phyloP scores from a whole-genome alignment of 2,113 vertebrate species.

The Corythoichthys haematopterus region DNA sequence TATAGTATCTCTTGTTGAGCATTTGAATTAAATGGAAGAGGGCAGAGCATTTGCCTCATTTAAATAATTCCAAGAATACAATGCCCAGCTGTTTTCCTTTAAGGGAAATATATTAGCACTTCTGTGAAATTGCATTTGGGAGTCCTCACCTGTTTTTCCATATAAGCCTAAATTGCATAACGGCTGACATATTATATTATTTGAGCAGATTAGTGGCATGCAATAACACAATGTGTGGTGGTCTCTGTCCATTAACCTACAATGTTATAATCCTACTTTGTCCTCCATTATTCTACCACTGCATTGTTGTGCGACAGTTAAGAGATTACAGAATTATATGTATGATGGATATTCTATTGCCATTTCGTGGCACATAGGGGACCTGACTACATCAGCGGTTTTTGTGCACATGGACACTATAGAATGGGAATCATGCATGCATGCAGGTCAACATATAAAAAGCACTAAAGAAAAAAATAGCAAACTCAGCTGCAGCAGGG shows the following conservation, averaged over 20 bases:
- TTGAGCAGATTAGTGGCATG: constrained; percentile 3
- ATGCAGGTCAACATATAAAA: constrained; percentile 2
- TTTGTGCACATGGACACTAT: not conserved
- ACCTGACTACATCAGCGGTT: constrained; percentile 8
- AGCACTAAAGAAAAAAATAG: not conserved
- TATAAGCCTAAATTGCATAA: not conserved
- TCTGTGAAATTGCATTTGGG: not conserved
- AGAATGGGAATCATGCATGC: not conserved
- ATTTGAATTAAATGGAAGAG: constrained; percentile 3
- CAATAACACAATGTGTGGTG: constrained; percentile 15
- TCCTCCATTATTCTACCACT: not conserved
- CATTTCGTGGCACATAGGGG: not conserved
- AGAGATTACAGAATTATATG: not conserved
- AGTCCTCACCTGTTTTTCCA: not conserved
- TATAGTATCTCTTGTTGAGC: not conserved
- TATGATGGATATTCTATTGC: not conserved
- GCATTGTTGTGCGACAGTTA: constrained; percentile 4
- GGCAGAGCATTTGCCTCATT: not conserved
- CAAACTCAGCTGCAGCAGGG: not conserved
- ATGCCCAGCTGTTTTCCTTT: not conserved
- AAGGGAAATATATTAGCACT: constrained; percentile 8
- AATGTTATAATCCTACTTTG: constrained; percentile 8
- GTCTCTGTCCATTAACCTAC: constrained; percentile 11
- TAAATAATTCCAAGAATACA: not conserved
- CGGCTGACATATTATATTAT: not conserved